Base-by-base conservation (phyloP, 1,140 invertebrate species). In the Drosophila grimshawi region DNA sequence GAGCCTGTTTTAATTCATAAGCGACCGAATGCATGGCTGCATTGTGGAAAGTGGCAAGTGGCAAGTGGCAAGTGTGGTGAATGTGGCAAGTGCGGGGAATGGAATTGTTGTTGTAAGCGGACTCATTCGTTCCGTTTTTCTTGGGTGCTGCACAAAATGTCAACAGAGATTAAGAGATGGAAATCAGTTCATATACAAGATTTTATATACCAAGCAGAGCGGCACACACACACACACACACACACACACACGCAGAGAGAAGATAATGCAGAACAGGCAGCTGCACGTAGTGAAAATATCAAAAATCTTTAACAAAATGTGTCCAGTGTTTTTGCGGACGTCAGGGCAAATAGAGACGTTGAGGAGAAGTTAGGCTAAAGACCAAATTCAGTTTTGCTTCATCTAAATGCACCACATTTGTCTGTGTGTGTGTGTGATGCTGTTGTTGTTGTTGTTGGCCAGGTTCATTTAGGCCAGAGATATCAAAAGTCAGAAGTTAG, bases 231-330 rank as follows among this genome's bases (percentile, higher is more conserved):
- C 11, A 45, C 43, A 29, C 37, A 45, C 37, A 57, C 60, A 19
- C 55, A 62, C 39, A 56, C 41, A 35, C 11, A 46, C 46, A 59
- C 39, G 52, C 29, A 71, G 8, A 59, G 7, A 57, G 37, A 64
- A 10, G 80, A 78, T 72, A 60, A 61, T 70, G 76, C 61, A 41
- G 73, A 77, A 78, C 81, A 78, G 81, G 83, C 80, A 88, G 83
- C 77, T 86, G 82, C 73, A 88, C 85, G 80, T 88, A 88, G 88
- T 88, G 83, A 88, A 88, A 88, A 88, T 88, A 88, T 88, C 85
- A 88, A 88, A 88, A 88, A 88, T 89, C 85, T 72, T 74, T 51
- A 80, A 86, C 81, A 70, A 86, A 86, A 80, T 88, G 73, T 88
- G 72, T 0, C 80, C 80, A 88, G 83, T 83, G 78, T 67, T 46